These are phyloP conservation scores for Deilephila porcellus DNA, from an alignment of 2,888 invertebrate genomes.

Conservation along the genomic window DNA sequence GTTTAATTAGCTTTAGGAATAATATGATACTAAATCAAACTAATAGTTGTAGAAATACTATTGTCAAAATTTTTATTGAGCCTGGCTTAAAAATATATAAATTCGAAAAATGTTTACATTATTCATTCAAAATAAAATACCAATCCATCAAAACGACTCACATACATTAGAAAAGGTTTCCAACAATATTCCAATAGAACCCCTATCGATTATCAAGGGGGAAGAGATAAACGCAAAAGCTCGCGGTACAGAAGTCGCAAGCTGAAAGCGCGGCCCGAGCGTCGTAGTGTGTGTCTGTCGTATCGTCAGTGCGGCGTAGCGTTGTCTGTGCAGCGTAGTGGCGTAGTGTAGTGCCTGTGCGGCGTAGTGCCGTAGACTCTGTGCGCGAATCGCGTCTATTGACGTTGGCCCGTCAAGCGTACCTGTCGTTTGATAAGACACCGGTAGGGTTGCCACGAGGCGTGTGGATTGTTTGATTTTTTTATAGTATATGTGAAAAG, in stretches of 20 bases:
- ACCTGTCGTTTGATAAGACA: slow-evolving; percentile 69
- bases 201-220: slow-evolving; percentile 33
- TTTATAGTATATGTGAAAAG: neutral
- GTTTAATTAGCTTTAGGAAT: no score
- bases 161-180: neutral
- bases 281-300: neutral
- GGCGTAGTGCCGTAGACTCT: slow-evolving; percentile 41
- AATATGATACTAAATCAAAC: no score
- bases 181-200: neutral
- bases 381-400: slow-evolving; percentile 62
- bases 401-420: slow-evolving; percentile 74
- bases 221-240: slow-evolving; percentile 50
- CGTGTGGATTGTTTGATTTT: neutral
- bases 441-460: slow-evolving; percentile 57
- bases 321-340: slow-evolving; percentile 50
- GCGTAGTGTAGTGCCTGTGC: slow-evolving; percentile 62
- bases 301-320: slow-evolving; percentile 53
- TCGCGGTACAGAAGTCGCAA: slow-evolving; percentile 36
- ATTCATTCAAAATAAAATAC: neutral
- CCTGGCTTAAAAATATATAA: no score
- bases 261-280: slow-evolving; percentile 53
- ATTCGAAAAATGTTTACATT: no score
- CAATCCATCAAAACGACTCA: neutral
- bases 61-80: no score
- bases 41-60: no score